Conservation (phyloP, 2,113 vertebrate genomes). For the Odontesthes bonariensis region DNA sequence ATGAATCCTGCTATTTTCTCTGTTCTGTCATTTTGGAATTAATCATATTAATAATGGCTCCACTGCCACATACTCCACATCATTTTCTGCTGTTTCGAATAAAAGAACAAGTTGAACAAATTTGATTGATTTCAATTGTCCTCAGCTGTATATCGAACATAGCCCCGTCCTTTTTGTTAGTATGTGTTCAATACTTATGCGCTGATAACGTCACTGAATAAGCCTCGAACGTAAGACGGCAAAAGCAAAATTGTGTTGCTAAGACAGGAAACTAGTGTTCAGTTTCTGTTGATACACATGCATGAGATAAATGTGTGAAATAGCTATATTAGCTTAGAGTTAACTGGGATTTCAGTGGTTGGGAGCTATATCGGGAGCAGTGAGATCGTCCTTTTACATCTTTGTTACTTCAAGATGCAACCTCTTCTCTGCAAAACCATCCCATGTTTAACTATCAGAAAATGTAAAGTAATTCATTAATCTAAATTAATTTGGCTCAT, state of each 20-base stretch:
- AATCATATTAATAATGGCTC: conserved; percentile 20
- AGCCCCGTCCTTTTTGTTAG: no score
- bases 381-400: no score
- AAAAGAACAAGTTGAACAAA: no score
- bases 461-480: no score
- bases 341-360: neutral
- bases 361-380: no score
- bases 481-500: no score
- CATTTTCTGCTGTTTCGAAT: neutral
- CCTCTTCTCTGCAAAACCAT: no score
- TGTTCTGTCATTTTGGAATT: conserved; percentile 19
- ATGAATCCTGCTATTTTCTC: conserved; percentile 14
- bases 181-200: no score
- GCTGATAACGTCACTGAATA: neutral
- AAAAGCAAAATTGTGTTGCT: neutral
- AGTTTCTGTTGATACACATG: neutral
- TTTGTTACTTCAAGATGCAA: no score
- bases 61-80: neutral
- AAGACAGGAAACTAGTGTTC: neutral
- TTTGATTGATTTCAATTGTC: no score
- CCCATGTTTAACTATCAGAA: no score
- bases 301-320: neutral
- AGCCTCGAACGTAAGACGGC: neutral
- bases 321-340: neutral
- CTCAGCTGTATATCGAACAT: no score